Evolutionary conservation across 2,888 invertebrate species (phyloP).

Genomic region (Luperina testacea): DNA sequence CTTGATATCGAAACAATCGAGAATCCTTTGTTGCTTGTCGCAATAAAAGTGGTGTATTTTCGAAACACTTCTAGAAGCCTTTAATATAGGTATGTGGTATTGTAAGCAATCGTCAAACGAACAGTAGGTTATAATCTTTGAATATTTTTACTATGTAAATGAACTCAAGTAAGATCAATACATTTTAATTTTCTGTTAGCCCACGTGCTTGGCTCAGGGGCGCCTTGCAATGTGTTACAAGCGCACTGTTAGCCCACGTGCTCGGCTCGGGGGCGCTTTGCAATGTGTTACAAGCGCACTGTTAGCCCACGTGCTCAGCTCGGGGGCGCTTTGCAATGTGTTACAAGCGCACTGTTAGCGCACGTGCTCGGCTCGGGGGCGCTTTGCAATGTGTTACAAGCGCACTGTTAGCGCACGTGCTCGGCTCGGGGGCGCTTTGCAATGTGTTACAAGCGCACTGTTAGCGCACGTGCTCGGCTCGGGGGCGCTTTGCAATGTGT

Average conservation of each 20-base stretch:
- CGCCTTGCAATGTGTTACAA: no score
- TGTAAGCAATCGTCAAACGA: background rate
- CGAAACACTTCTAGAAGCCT: no score
- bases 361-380: no score
- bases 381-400: no score
- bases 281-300: background rate
- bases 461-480: background rate
- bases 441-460: background rate
- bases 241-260: background rate
- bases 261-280: no score
- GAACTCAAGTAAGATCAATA: background rate
- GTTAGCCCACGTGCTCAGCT: background rate
- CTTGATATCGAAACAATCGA: background rate
- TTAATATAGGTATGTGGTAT: background rate
- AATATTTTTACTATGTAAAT: background rate
- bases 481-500: no score
- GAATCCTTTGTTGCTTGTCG: no score
- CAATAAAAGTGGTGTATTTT: no score
- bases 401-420: background rate
- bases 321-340: no score
- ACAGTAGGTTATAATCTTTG: background rate
- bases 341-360: background rate
- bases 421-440: no score
- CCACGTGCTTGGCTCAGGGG: no score
- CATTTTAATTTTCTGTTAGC: background rate